A percentile compares a stretch with the other conserved stretches of the same genome.
Conservation (phyloP, 2,113 vertebrate genomes). For the Ondatra zibethicus region DNA sequence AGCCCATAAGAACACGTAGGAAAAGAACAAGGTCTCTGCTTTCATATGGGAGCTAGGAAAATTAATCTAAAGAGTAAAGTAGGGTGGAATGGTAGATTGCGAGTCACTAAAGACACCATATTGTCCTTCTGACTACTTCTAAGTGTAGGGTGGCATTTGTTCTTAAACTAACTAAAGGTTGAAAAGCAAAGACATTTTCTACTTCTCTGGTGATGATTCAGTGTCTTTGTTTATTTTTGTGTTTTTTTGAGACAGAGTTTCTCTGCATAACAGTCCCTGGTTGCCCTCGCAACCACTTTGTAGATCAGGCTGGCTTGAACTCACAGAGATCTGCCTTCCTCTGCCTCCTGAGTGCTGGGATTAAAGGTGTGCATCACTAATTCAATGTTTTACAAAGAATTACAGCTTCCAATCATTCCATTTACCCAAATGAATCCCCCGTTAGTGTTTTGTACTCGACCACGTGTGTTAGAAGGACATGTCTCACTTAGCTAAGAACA, state of each 20-base stretch:
- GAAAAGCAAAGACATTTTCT: constrained; percentile 66
- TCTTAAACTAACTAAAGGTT: neutral
- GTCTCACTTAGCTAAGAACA: constrained; percentile 43
- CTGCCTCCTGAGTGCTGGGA: no score
- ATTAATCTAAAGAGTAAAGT: neutral
- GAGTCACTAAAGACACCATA: neutral
- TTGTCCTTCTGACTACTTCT: neutral
- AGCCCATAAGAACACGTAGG: neutral
- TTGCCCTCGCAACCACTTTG: no score
- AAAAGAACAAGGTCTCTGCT: neutral
- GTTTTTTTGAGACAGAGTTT: no score
- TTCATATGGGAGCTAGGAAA: neutral
- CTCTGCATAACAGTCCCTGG: no score
- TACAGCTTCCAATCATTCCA: constrained; percentile 67
- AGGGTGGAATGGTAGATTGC: neutral
- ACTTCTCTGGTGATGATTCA: constrained; percentile 67
- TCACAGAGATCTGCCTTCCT: no score
- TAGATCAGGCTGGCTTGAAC: no score
- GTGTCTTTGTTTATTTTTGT: neutral
- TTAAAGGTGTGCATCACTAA: no score
- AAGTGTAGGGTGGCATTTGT: neutral
- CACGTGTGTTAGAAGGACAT: constrained; percentile 1
- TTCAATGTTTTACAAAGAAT: constrained; percentile 68
- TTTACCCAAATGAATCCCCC: constrained; percentile 43
- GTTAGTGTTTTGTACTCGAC: constrained; percentile 70